A percentile compares a stretch with the other conserved stretches of the same genome.
phyloP scores from a whole-genome alignment of 1,140 invertebrate species.

The Pseudomyrmex sp. region DNA sequence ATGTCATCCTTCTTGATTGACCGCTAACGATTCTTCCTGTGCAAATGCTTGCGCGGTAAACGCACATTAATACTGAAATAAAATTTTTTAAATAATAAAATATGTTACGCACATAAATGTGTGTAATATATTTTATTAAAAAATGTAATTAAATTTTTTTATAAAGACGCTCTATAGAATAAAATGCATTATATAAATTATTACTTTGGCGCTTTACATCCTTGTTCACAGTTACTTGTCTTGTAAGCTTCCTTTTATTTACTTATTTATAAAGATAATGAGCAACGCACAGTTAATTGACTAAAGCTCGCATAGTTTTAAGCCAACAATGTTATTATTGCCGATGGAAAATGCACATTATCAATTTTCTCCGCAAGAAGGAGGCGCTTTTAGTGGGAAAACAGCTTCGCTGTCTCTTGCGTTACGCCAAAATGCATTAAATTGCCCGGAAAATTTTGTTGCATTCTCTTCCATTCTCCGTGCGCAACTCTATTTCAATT shows the following conservation, averaged over 20 bases:
- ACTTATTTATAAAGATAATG: no score
- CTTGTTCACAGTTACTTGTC: background rate
- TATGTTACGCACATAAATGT: background rate
- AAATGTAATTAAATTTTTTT: no score
- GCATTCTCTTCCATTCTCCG: background rate
- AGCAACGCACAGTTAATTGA: background rate
- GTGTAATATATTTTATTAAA: background rate
- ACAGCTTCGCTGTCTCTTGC: background rate
- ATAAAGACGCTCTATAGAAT: no score
- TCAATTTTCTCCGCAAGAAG: background rate
- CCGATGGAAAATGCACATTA: background rate
- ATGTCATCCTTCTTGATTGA: constrained; percentile 12
- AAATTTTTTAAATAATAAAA: no score
- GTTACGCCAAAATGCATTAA: background rate
- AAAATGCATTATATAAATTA: background rate
- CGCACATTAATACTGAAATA: background rate
- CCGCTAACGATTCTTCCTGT: constrained; percentile 26
- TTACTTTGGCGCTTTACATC: background rate
- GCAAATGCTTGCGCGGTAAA: background rate
- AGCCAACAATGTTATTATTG: background rate
- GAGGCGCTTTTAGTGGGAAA: background rate
- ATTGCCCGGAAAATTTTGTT: background rate
- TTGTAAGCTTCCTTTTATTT: background rate
- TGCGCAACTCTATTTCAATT: background rate
- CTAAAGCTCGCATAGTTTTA: background rate